A percentile compares a stretch with the other conserved stretches of the same genome.
phyloP scores from a whole-genome alignment of 1,140 invertebrate species.

The Drosophila pseudoobscura region DNA sequence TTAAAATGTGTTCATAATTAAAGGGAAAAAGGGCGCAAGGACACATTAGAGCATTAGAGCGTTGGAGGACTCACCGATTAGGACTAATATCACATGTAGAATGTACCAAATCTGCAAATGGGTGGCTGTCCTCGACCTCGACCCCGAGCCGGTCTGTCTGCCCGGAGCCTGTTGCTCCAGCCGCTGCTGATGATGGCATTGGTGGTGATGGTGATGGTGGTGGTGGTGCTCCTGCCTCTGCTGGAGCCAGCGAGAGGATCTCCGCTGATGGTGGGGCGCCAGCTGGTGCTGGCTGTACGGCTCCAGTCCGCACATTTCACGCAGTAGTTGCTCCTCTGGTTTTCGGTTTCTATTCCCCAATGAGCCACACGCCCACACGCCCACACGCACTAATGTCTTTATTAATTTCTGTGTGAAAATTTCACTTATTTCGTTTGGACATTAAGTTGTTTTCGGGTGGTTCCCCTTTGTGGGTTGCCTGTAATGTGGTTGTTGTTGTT shows the following conservation, averaged over 20 bases:
- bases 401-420: constrained; percentile 72
- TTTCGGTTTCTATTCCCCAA: constrained; percentile 41
- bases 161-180: constrained; percentile 52
- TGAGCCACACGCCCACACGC: constrained; percentile 32
- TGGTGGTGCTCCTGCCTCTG: constrained; percentile 38
- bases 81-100: constrained; percentile 81
- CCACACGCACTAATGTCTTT: constrained; percentile 65
- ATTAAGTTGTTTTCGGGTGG: constrained; percentile 63
- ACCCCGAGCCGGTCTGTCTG: constrained; percentile 38
- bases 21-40: not conserved
- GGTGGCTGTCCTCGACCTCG: constrained; percentile 36
- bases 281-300: constrained; percentile 57
- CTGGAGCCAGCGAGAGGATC: constrained; percentile 11
- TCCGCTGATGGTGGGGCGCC: constrained; percentile 52
- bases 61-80: constrained; percentile 72
- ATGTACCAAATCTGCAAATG: constrained; percentile 76
- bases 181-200: constrained; percentile 29
- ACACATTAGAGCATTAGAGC: not conserved
- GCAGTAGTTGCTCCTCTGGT: not conserved
- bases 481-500: constrained; percentile 10
- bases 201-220: constrained; percentile 31
- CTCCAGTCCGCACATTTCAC: constrained; percentile 62
- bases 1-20: constrained; percentile 53
- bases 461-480: constrained; percentile 12
- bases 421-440: constrained; percentile 79